Conservation (phyloP, 2,797 vertebrate species). For the Sebastes matsubarae region DNA sequence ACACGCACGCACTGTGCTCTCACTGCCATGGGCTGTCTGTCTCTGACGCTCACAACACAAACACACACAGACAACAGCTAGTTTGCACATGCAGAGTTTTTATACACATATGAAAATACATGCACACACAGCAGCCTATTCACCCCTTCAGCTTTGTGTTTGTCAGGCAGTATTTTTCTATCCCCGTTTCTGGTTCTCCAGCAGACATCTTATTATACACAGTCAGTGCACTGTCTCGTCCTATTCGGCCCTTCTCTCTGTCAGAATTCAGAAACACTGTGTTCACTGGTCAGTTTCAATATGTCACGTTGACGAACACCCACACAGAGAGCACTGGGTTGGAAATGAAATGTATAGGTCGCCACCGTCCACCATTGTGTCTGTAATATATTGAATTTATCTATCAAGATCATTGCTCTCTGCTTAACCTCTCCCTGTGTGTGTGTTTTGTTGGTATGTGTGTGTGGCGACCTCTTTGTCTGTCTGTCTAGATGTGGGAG, state of each 20-base stretch:
- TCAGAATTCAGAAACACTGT: slow-evolving; percentile 47
- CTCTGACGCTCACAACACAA: slow-evolving; percentile 25
- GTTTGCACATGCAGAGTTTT: slow-evolving; percentile 4
- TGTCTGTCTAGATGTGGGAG: slow-evolving; percentile 87
- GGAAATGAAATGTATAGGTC: slow-evolving; percentile 41
- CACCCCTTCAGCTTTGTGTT: slow-evolving; percentile 7
- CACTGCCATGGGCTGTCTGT: slow-evolving; percentile 48
- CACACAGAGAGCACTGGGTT: slow-evolving; percentile 2
- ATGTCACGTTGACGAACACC: slow-evolving; percentile 52
- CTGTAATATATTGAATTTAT: not conserved
- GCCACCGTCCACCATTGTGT: not conserved
- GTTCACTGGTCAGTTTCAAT: slow-evolving; percentile 64
- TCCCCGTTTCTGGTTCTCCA: slow-evolving; percentile 24
- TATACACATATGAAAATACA: not conserved
- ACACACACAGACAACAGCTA: slow-evolving; percentile 2
- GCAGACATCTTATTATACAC: slow-evolving; percentile 56
- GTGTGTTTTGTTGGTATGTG: not conserved
- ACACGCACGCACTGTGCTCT: slow-evolving; percentile 22
- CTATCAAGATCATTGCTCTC: not conserved
- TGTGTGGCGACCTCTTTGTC: not conserved
- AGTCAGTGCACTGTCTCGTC: slow-evolving; percentile 51
- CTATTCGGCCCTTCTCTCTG: slow-evolving; percentile 32
- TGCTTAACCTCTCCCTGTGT: slow-evolving; percentile 14
- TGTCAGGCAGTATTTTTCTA: slow-evolving; percentile 29
- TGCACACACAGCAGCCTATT: not conserved